Percentiles rank a stretch among this genome's conserved stretches.
phyloP scores from a whole-genome alignment of 2,113 vertebrate species.

The Gasterosteus aculeatus region DNA sequence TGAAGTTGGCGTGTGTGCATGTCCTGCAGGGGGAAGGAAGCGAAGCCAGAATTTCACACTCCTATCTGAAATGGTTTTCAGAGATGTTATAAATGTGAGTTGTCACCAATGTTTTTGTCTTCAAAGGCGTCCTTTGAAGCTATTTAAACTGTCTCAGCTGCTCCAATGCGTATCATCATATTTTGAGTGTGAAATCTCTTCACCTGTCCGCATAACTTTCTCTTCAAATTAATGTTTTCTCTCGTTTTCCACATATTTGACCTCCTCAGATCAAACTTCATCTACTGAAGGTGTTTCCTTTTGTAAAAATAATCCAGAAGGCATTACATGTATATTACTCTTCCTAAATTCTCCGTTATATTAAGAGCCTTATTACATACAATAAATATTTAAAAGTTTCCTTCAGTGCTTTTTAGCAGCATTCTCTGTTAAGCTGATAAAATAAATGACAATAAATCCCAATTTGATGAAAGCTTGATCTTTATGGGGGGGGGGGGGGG shows the following conservation, averaged over 20 bases:
- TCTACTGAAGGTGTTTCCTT: neutral
- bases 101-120: slow-evolving; percentile 76
- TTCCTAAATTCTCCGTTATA: neutral
- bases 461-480: neutral
- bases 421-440: neutral
- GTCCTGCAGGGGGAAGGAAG: slow-evolving; percentile 77
- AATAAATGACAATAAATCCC: neutral
- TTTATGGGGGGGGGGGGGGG: neutral
- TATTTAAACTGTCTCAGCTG: slow-evolving; percentile 75
- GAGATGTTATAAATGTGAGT: slow-evolving; percentile 80
- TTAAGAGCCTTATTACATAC: neutral
- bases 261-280: slow-evolving; percentile 35
- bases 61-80: slow-evolving; percentile 79
- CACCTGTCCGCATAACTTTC: slow-evolving; percentile 62
- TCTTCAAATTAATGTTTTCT: slow-evolving; percentile 30
- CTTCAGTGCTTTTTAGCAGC: neutral
- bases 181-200: slow-evolving; percentile 68
- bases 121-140: slow-evolving; percentile 78
- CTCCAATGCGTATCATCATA: slow-evolving; percentile 63
- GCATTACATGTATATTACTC: slow-evolving; percentile 10
- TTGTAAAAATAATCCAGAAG: slow-evolving; percentile 6
- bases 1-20: slow-evolving; percentile 77
- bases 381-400: neutral
- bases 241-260: slow-evolving; percentile 20
- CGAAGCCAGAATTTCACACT: slow-evolving; percentile 80